Evolutionary conservation across 2,113 vertebrate species (phyloP).

Genomic region (Oxyruncus cristatus): DNA sequence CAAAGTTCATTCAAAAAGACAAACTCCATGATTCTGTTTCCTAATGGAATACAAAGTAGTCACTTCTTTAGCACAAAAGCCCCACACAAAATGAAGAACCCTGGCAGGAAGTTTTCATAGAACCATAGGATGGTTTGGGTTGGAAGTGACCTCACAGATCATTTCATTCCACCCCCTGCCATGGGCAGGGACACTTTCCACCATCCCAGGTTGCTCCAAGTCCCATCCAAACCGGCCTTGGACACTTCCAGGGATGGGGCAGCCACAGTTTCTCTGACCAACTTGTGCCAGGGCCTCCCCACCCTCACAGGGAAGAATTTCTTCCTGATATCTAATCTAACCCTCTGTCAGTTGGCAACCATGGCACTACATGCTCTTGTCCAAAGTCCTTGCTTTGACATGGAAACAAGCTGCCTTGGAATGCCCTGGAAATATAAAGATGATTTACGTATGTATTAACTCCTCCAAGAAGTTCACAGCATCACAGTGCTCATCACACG

Average conservation of each 20-base stretch:
- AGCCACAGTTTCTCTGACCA: background rate
- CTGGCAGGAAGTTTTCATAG: background rate
- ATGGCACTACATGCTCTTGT: background rate
- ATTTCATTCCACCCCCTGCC: background rate
- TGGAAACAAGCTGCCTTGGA: background rate
- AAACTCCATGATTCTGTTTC: background rate
- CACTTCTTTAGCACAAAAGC: background rate
- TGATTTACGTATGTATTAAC: background rate
- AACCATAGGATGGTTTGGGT: background rate
- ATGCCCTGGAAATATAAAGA: background rate
- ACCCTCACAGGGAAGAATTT: background rate
- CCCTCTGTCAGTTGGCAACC: background rate
- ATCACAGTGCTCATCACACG: fast-evolving
- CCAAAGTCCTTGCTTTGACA: background rate
- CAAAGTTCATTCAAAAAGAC: background rate
- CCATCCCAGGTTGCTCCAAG: fast-evolving
- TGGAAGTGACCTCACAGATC: background rate
- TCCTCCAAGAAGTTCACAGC: background rate
- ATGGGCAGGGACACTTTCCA: background rate
- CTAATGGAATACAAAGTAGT: background rate
- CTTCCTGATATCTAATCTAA: too few relatives aligned
- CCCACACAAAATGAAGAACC: background rate
- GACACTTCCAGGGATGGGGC: background rate
- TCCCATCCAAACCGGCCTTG: fast-evolving
- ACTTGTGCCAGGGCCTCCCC: fast-evolving